A percentile compares a stretch with the other conserved stretches of the same genome.
These are phyloP conservation scores for Brachystomella parvula DNA, from an alignment of 1,140 invertebrate species.

Conservation along the genomic window DNA sequence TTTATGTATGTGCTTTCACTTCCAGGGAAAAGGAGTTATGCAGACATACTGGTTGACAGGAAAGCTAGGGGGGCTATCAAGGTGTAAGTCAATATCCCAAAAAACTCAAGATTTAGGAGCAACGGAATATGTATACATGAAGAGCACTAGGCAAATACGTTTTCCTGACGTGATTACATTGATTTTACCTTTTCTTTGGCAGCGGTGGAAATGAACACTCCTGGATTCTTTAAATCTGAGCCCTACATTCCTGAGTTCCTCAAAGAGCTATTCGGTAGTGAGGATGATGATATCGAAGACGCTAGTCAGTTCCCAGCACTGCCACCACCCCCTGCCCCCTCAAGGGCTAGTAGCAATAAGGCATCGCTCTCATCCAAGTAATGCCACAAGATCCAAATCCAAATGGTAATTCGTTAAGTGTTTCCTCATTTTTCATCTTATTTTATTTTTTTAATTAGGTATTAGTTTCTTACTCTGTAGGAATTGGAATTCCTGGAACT, in stretches of 20 bases:
- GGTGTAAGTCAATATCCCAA: conserved; percentile 8
- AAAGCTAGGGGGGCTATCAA: conserved; percentile 41
- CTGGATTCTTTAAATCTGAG: conserved; percentile 36
- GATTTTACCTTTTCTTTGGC: not conserved
- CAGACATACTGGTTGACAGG: conserved; percentile 44
- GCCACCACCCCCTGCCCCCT: no score
- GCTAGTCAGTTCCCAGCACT: no score
- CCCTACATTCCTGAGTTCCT: conserved; percentile 7
- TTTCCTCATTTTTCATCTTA: no score
- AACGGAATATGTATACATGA: no score
- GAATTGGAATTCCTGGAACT: no score
- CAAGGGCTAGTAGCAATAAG: no score
- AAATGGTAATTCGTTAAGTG: no score
- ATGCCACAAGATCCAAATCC: no score
- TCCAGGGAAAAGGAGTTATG: conserved; percentile 42
- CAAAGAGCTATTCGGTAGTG: conserved; percentile 12
- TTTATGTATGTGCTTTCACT: conserved; percentile 8
- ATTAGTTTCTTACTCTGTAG: no score
- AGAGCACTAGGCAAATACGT: not conserved
- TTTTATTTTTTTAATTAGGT: no score
- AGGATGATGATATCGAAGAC: not conserved
- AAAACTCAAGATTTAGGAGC: not conserved
- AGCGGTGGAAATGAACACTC: conserved; percentile 36
- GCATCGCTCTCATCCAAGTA: no score
- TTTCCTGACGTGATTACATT: no score